Conservation (phyloP, 2,888 invertebrate genomes). For the Pollenia angustigena region DNA sequence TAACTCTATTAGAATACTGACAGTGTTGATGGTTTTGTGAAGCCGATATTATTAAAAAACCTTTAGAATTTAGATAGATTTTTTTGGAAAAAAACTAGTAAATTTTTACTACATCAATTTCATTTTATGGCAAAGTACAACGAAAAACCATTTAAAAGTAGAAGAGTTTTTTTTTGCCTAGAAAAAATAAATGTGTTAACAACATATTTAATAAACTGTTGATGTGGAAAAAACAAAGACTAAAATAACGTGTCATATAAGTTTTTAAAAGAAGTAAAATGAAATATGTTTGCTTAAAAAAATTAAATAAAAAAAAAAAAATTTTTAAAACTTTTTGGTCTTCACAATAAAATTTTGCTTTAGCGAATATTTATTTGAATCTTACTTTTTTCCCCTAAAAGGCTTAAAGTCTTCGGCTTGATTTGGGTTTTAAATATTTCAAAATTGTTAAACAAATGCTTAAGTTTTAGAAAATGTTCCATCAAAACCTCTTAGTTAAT, state of each 20-base stretch:
- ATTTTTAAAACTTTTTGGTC: no score
- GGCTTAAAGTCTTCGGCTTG: not conserved
- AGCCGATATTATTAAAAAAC: slow-evolving; percentile 53
- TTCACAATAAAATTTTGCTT: no score
- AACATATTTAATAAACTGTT: slow-evolving; percentile 47
- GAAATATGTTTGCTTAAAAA: not conserved
- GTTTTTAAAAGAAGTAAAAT: not conserved
- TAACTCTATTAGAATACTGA: slow-evolving; percentile 68
- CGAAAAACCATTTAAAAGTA: slow-evolving; percentile 37
- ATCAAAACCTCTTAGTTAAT: not conserved
- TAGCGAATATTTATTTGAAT: no score
- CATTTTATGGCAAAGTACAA: slow-evolving; percentile 46
- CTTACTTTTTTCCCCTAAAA: no score
- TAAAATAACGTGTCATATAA: not conserved
- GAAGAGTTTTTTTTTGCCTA: not conserved
- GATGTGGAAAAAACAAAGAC: slow-evolving; percentile 40
- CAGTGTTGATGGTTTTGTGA: slow-evolving; percentile 64
- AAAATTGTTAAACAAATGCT: not conserved
- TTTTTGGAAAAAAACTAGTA: slow-evolving; percentile 9
- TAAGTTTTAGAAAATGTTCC: not conserved
- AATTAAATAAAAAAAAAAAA: not conserved
- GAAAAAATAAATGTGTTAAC: slow-evolving; percentile 6
- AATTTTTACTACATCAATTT: slow-evolving; percentile 56
- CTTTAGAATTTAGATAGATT: slow-evolving; percentile 1
- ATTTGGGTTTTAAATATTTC: not conserved